These are phyloP conservation scores for Diabrotica virgifera DNA, from an alignment of 1,140 invertebrate genomes.

Conservation along the genomic window DNA sequence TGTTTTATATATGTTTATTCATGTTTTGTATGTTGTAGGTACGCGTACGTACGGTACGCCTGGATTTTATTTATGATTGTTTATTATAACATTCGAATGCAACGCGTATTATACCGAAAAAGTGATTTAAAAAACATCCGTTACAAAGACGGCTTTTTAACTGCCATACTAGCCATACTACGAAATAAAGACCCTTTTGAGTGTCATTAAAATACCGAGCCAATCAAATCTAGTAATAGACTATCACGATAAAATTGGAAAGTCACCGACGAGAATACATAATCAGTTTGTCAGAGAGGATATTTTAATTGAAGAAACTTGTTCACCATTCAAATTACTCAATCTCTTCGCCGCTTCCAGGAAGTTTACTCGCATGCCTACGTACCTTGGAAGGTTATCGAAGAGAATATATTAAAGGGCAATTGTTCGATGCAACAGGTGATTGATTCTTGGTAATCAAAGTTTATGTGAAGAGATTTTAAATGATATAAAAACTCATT, in stretches of 20 bases:
- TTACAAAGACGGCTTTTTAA: slow-evolving; percentile 1
- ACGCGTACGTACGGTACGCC: no score
- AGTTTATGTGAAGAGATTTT: no score
- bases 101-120: neutral
- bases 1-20: no score
- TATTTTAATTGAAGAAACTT: slow-evolving; percentile 3
- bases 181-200: slow-evolving; percentile 1
- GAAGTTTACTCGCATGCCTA: neutral
- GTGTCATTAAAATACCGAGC: neutral
- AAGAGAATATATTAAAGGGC: no score
- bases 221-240: slow-evolving; percentile 1
- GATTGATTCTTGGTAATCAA: neutral
- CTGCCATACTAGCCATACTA: neutral
- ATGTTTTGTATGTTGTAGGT: no score
- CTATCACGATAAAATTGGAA: slow-evolving; percentile 2
- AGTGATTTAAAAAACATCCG: neutral
- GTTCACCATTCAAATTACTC: neutral
- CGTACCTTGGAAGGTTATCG: no score
- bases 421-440: neutral
- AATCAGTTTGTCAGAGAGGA: neutral
- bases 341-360: neutral
- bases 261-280: neutral
- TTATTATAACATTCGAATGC: neutral
- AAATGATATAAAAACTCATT: no score
- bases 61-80: neutral